phyloP scores from a whole-genome alignment of 1,140 invertebrate genomes.

The Thaumetopoea pityocampa region DNA sequence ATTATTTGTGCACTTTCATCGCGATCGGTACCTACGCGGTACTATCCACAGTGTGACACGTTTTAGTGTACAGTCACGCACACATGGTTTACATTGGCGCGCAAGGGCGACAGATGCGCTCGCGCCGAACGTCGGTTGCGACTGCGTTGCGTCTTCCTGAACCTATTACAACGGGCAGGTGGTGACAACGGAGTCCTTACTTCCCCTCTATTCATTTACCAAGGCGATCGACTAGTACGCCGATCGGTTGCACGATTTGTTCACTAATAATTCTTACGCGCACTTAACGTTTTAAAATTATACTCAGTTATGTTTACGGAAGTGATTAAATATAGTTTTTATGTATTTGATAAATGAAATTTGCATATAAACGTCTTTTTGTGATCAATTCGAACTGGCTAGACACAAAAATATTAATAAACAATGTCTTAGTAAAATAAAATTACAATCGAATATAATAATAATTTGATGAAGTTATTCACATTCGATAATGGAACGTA shows the following conservation, averaged over 20 bases:
- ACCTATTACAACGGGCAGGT: conserved; percentile 64
- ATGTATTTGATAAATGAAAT: conserved; percentile 7
- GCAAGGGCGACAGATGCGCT: conserved; percentile 55
- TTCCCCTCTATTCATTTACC: conserved; percentile 43
- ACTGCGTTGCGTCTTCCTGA: conserved; percentile 57
- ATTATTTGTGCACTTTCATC: conserved; percentile 11
- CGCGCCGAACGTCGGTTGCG: conserved; percentile 38
- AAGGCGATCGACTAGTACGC: conserved; percentile 26
- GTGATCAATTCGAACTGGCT: too few relatives aligned
- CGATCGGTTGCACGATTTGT: conserved; percentile 27
- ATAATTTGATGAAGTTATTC: too few relatives aligned
- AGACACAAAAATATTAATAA: too few relatives aligned
- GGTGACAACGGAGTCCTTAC: conserved; percentile 58
- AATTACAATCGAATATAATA: too few relatives aligned
- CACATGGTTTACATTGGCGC: conserved; percentile 44
- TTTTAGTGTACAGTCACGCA: conserved; percentile 4
- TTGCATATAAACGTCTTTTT: too few relatives aligned
- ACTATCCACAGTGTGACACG: too few relatives aligned
- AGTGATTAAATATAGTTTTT: background rate
- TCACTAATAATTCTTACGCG: background rate
- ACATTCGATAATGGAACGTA: too few relatives aligned
- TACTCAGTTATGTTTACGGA: background rate
- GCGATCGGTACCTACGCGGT: background rate
- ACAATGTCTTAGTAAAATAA: too few relatives aligned
- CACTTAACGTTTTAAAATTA: background rate